phyloP scores from a whole-genome alignment of 2,888 invertebrate genomes.

The Acleris laterana region DNA sequence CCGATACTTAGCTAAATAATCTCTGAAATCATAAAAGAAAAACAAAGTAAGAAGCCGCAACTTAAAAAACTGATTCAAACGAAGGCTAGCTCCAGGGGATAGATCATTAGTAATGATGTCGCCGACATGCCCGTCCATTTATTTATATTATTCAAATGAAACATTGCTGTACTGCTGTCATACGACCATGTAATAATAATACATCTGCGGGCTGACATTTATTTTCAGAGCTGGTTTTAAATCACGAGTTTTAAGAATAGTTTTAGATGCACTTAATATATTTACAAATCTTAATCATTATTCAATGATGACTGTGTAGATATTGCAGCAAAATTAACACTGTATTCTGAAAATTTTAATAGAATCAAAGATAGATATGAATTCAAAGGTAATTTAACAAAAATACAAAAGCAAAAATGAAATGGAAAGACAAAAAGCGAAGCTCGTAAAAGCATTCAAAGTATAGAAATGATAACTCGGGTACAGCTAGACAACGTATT shows the following conservation, averaged over 20 bases:
- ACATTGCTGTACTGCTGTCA: slow-evolving; percentile 36
- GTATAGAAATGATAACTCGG: not conserved
- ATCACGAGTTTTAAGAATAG: slow-evolving; percentile 6
- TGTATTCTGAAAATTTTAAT: not conserved
- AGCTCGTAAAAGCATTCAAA: slow-evolving; percentile 4
- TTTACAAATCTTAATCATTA: too few species aligned
- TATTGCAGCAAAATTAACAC: too few species aligned
- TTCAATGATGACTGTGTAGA: too few species aligned
- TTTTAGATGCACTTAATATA: not conserved
- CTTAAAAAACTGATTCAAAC: slow-evolving; percentile 4
- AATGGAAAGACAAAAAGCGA: not conserved
- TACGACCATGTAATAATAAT: slow-evolving; percentile 33
- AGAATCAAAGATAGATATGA: not conserved
- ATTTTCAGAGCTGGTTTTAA: slow-evolving; percentile 16
- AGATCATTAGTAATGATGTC: slow-evolving; percentile 36
- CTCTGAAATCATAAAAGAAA: not conserved
- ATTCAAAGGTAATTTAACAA: not conserved
- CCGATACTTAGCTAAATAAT: too few species aligned
- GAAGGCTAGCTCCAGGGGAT: slow-evolving; percentile 25
- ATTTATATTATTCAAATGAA: slow-evolving; percentile 38
- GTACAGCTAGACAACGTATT: slow-evolving; percentile 8
- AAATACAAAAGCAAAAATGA: too few species aligned
- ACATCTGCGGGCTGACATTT: slow-evolving; percentile 31
- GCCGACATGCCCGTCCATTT: slow-evolving; percentile 32
- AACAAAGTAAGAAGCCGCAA: not conserved